Percentiles rank a stretch among this genome's conserved stretches.
These are phyloP conservation scores for Bujurquina vittata DNA, from an alignment of 2,113 vertebrate genomes.

Conservation along the genomic window DNA sequence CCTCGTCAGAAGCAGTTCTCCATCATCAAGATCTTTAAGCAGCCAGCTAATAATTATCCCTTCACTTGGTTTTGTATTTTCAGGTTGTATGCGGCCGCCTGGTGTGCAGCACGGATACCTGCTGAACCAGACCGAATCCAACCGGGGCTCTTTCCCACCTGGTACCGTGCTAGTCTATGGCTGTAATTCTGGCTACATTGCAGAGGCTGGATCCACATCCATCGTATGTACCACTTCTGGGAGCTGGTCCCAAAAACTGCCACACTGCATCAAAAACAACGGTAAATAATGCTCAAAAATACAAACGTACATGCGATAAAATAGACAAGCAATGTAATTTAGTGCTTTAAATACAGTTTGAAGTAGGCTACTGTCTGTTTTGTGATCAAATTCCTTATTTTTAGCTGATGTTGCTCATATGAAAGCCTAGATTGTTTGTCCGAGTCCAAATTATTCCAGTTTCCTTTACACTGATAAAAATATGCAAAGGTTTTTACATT, in stretches of 20 bases:
- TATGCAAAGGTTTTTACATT: too few species aligned
- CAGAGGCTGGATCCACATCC: slow-evolving; percentile 69
- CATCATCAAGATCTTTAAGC: not conserved
- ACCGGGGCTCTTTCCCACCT: slow-evolving; percentile 74
- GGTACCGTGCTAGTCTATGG: slow-evolving; percentile 79
- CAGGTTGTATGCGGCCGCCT: slow-evolving; percentile 76
- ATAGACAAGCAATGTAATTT: not conserved
- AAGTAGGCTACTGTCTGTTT: not conserved
- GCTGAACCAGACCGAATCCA: slow-evolving; percentile 80
- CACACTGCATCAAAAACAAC: slow-evolving; percentile 71
- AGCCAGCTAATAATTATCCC: not conserved
- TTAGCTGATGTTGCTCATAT: not conserved
- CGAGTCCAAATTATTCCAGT: too few species aligned
- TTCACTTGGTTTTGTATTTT: slow-evolving; percentile 17
- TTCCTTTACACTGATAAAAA: too few species aligned
- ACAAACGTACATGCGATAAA: not conserved
- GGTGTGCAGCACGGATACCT: slow-evolving; percentile 73
- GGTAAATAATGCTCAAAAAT: slow-evolving; percentile 57
- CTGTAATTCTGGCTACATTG: slow-evolving; percentile 77
- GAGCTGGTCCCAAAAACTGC: slow-evolving; percentile 73
- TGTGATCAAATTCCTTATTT: not conserved
- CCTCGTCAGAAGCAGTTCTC: not conserved
- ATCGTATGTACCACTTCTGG: slow-evolving; percentile 76
- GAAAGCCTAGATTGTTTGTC: not conserved
- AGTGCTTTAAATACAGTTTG: not conserved